phyloP scores from a whole-genome alignment of 2,113 vertebrate species.

The Hirundichthys speculiger region DNA sequence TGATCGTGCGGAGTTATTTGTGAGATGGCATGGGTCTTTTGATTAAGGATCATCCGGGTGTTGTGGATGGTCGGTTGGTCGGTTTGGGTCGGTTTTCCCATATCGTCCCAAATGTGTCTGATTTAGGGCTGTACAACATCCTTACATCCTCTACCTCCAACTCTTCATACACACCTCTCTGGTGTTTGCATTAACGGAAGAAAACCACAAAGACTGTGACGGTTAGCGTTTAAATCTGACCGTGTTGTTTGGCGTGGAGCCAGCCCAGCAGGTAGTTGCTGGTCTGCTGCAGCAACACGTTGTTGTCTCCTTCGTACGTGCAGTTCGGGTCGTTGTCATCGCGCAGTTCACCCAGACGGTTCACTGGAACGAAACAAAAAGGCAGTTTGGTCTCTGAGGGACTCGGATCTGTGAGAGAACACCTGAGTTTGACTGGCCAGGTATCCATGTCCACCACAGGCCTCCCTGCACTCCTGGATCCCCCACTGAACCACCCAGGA shows the following conservation, averaged over 20 bases:
- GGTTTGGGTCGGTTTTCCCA: too few relatives aligned
- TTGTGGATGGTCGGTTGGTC: too few relatives aligned
- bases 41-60: too few relatives aligned
- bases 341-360: conserved; percentile 88
- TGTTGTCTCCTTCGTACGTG: conserved; percentile 97
- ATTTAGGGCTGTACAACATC: too few relatives aligned
- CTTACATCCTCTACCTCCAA: too few relatives aligned
- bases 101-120: too few relatives aligned
- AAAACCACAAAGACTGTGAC: background rate
- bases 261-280: conserved; percentile 89
- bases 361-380: conserved; percentile 79
- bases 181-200: too few relatives aligned
- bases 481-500: conserved; percentile 91
- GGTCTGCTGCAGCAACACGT: conserved; percentile 92
- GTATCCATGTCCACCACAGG: conserved; percentile 95
- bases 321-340: conserved; percentile 94
- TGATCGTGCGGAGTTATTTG: too few relatives aligned
- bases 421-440: conserved; percentile 82
- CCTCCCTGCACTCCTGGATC: conserved; percentile 94
- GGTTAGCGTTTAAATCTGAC: conserved; percentile 66
- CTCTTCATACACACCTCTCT: too few relatives aligned
- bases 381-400: background rate
- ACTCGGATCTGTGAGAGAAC: too few relatives aligned
- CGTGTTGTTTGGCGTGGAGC: conserved; percentile 63
- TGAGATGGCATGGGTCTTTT: too few relatives aligned